Conservation (phyloP, 2,797 vertebrate genomes). For the Eleutherodactylus coqui region DNA sequence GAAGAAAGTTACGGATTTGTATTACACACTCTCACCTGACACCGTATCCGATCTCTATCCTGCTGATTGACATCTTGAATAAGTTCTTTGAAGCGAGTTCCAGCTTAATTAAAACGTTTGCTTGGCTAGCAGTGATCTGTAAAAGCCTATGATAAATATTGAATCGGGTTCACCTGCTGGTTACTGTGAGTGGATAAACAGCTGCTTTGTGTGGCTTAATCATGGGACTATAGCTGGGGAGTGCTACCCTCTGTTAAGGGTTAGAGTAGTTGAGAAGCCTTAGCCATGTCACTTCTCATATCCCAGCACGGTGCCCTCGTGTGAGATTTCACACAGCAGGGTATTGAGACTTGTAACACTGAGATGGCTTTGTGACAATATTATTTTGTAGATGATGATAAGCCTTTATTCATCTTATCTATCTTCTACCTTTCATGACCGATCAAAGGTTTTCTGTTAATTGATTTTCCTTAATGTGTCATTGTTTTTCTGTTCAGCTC, state of each 20-base stretch:
- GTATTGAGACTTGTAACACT: slow-evolving; percentile 77
- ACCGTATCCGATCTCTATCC: slow-evolving; percentile 87
- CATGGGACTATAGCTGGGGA: slow-evolving; percentile 76
- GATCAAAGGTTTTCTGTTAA: slow-evolving; percentile 57
- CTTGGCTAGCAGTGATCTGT: slow-evolving; percentile 98
- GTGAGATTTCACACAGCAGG: slow-evolving; percentile 87
- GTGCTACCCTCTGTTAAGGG: slow-evolving; percentile 70
- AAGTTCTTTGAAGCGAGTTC: slow-evolving; percentile 98
- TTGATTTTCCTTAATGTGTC: slow-evolving; percentile 56
- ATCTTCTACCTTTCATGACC: slow-evolving; percentile 40
- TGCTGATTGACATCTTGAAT: slow-evolving; percentile 98
- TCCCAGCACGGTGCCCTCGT: slow-evolving; percentile 79
- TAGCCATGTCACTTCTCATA: slow-evolving; percentile 75
- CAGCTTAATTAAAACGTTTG: slow-evolving; percentile 99
- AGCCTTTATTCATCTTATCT: slow-evolving; percentile 51
- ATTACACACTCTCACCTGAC: slow-evolving; percentile 97
- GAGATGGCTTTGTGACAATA: slow-evolving; percentile 76
- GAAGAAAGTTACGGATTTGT: slow-evolving; percentile 86
- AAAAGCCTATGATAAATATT: slow-evolving; percentile 99
- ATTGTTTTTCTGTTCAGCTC: slow-evolving; percentile 54
- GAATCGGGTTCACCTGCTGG: slow-evolving; percentile 99
- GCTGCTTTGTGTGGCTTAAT: slow-evolving; percentile 90
- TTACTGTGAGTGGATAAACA: slow-evolving; percentile 95
- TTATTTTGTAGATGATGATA: slow-evolving; percentile 71
- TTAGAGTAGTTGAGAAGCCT: slow-evolving; percentile 75